Percentiles rank a stretch among this genome's conserved stretches.
Evolutionary conservation across 2,797 vertebrate species (phyloP).

Genomic region (Pseudochirops corinnae): DNA sequence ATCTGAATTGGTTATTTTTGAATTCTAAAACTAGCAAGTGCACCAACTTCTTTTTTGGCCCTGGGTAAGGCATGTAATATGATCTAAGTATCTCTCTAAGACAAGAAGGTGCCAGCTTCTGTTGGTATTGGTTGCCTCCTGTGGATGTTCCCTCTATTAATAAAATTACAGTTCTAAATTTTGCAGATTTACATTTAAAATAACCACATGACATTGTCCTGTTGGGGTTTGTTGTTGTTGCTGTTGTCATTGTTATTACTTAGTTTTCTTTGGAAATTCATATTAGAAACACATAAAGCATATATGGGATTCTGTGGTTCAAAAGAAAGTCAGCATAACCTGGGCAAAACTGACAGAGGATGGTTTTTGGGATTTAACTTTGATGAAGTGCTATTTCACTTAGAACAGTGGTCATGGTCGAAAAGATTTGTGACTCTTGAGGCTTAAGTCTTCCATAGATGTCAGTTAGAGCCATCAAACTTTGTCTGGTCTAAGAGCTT

Average conservation of each 20-base stretch:
- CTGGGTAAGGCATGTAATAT: conserved; percentile 52
- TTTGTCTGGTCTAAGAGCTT: neutral
- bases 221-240: neutral
- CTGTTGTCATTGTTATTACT: neutral
- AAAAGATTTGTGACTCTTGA: neutral
- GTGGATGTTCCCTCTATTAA: neutral
- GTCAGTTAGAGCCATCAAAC: neutral
- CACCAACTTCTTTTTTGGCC: conserved; percentile 56
- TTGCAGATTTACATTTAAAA: neutral
- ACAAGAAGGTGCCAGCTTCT: neutral
- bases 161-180: neutral
- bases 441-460: neutral
- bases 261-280: neutral
- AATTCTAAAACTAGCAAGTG: conserved; percentile 58
- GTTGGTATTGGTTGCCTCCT: neutral
- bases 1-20: conserved; percentile 58
- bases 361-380: neutral
- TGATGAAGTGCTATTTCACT: neutral
- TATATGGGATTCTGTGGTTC: neutral
- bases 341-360: neutral
- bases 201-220: neutral
- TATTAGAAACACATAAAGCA: neutral
- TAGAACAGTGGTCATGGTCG: neutral
- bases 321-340: neutral
- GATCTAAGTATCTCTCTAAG: neutral